Base-by-base conservation (phyloP, 1,140 invertebrate species). In the Drosophila asahinai region DNA sequence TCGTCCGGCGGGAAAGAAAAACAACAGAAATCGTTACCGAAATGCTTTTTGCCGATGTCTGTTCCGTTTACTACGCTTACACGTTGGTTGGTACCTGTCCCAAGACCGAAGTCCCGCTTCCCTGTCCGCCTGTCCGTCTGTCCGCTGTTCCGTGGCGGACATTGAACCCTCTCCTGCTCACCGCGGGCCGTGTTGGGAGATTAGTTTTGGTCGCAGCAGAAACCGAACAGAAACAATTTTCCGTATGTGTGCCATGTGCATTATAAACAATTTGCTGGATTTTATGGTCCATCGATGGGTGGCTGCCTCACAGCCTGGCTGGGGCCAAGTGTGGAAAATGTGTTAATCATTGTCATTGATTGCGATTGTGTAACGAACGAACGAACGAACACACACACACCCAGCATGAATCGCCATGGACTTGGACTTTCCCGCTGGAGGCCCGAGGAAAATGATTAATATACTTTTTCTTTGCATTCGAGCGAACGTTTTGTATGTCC, bases 311-410 rank as follows among this genome's bases (percentile, higher is more conserved):
- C 38, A 25, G 47, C 2, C 36, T 42, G 54, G n/a, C 38, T 43
- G 66, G 47, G 62, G 66, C 63, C 63, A 67, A 70, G 67, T 71
- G 67, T 71, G 67, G 67, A 71, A 74, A 74, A 74, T 74, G 71
- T 74, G 71, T 74, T 74, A 74, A 74, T 74, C 71, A 74, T 74
- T 74, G 71, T 74, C 71, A 73, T 73, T 73, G 70, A 73, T 73
- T 74, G 47, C 47, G 55, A 60, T 73, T 74, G 71, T 73, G 47
- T 73, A 68, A 68, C 48, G 38, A 43, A 68, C 48, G 51, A 15
- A 52, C 25, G 40, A 9, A 25, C 48, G 9, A 3, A 19, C 43
- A 45, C 27, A 33, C 52, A 19, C 36, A 22, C 14, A 22, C 19
- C 19, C 19, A 22, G 19, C 33, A 33, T 33, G 33, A 9, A 33